Percentiles rank a stretch among this genome's conserved stretches.
Evolutionary conservation across 1,140 invertebrate genomes (phyloP).

Genomic region (Eurosta solidaginis): DNA sequence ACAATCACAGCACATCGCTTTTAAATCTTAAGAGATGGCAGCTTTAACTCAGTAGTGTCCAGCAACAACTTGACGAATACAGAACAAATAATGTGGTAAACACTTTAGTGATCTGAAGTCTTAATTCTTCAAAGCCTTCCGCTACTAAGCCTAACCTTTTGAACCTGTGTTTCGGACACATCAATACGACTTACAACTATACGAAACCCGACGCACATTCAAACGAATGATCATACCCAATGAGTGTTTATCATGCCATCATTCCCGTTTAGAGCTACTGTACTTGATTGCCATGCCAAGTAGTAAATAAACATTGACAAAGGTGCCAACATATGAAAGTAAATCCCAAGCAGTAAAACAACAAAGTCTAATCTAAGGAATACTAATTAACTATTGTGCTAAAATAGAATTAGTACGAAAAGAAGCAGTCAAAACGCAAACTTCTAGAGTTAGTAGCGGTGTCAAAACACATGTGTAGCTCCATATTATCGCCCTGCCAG

Average conservation of each 20-base stretch:
- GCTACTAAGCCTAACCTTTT: slow-evolving; percentile 1
- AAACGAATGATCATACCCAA: neutral
- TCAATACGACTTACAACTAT: neutral
- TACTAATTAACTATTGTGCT: too few species aligned
- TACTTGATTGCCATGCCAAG: neutral
- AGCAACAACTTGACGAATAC: slow-evolving; percentile 7
- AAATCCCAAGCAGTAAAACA: too few species aligned
- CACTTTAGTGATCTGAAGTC: slow-evolving; percentile 28
- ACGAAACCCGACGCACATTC: neutral
- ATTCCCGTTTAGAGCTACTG: neutral
- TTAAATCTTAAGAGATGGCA: neutral
- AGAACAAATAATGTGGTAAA: slow-evolving; percentile 17
- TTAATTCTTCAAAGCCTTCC: slow-evolving; percentile 21
- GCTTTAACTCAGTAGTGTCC: neutral
- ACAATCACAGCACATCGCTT: too few species aligned
- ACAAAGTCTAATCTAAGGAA: too few species aligned
- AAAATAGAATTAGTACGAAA: too few species aligned
- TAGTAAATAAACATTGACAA: slow-evolving; percentile 10
- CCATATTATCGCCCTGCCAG: too few species aligned
- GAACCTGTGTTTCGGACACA: slow-evolving; percentile 23
- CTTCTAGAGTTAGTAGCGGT: too few species aligned
- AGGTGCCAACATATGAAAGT: neutral
- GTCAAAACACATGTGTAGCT: too few species aligned
- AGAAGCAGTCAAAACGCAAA: too few species aligned
- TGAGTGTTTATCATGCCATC: neutral